phyloP scores from a whole-genome alignment of 2,113 vertebrate species.

The Thalassarche chlororhynchos region DNA sequence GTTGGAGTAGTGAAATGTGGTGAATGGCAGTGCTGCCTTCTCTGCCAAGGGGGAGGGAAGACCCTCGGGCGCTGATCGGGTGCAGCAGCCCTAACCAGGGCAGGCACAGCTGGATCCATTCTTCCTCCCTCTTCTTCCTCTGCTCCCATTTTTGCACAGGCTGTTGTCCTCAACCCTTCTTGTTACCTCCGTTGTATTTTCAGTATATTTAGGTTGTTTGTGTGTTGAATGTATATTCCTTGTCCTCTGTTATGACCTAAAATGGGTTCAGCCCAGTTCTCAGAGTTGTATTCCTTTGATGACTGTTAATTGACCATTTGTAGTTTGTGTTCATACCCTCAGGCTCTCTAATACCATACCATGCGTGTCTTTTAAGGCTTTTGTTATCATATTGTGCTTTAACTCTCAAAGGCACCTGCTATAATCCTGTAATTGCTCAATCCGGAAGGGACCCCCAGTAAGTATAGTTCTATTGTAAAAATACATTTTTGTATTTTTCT shows the following conservation, averaged over 20 bases:
- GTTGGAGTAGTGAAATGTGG: neutral
- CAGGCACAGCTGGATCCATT: neutral
- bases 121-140: neutral
- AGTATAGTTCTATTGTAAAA: neutral
- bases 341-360: neutral
- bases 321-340: neutral
- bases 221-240: neutral
- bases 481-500: neutral
- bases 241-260: neutral
- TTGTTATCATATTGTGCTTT: neutral
- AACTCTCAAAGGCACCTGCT: neutral
- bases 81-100: neutral
- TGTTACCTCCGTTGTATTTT: neutral
- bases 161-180: neutral
- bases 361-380: neutral
- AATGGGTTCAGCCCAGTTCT: neutral
- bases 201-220: neutral
- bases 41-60: neutral
- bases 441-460: neutral
- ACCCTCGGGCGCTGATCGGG: rapidly evolving
- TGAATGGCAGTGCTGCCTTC: neutral
- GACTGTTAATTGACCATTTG: neutral
- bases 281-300: neutral
- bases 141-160: neutral
- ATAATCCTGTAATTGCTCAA: neutral